Conservation (phyloP, 2,113 vertebrate genomes). For the Platysteira castanea region DNA sequence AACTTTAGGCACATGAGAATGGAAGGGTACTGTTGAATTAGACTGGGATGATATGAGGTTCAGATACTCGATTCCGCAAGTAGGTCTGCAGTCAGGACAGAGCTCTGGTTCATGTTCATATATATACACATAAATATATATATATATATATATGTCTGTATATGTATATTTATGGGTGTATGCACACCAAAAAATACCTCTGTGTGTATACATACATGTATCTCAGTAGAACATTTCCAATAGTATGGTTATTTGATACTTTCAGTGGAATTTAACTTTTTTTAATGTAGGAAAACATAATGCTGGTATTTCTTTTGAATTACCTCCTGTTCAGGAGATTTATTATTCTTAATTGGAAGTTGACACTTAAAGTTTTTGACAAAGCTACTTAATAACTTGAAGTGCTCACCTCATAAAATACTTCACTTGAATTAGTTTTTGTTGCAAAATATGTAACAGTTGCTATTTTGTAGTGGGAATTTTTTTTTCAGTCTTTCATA, state of each 20-base stretch:
- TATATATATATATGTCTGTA: not conserved
- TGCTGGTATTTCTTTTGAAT: not conserved
- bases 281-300: not conserved
- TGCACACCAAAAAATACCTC: not conserved
- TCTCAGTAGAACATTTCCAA: not conserved
- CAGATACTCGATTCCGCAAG: not conserved
- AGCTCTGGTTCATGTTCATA: not conserved
- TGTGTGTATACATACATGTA: not conserved
- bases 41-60: not conserved
- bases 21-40: not conserved
- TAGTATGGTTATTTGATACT: not conserved
- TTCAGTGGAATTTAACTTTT: not conserved
- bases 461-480: not conserved
- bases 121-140: too few relatives aligned
- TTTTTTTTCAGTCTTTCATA: not conserved
- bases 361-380: not conserved
- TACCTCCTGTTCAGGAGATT: not conserved
- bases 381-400: not conserved
- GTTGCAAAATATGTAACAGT: not conserved
- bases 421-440: not conserved
- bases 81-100: not conserved
- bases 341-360: not conserved
- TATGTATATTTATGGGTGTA: not conserved
- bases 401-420: not conserved
- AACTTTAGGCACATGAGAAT: not conserved